Evolutionary conservation across 2,113 vertebrate species (phyloP), one percentile per base, ranked within the genome.

Genomic region (Muntiacus muntjak): DNA sequence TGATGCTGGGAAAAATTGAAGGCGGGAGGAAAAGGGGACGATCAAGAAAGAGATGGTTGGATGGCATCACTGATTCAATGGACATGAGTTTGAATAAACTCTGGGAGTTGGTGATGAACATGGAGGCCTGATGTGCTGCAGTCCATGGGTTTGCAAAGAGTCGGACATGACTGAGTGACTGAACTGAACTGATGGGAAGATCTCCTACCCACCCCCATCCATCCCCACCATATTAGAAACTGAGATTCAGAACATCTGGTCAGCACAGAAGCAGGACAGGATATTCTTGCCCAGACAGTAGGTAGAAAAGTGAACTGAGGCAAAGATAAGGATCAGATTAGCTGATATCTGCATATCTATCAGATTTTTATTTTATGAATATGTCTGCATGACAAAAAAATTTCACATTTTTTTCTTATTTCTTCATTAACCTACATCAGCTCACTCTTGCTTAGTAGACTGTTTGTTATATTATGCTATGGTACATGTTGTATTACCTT

Each of bases 341-440:
- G 43, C 79, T 90, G 52, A 84, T 6, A 60, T 8, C 5, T 57
- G 30, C 0, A 1, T 17, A 21, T 26, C 7, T 52, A n/a, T 40
- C 10, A 83, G 36, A 89, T 15, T 87, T 81, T 62, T 84, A 86
- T 52, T 33, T 82, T 89, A 62, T 33, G 87, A 28, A 58, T 71
- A 83, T 33, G 3, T 85, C 30, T 85, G 40, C 9, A 54, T 33
- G 45, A 50, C 26, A 45, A 50, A 81, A 60, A 19, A 23, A 0
- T 47, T 47, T 50, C 36, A 9, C 12, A 1, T 16, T 13, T 33
- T 83, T 52, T 1, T 50, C 2, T 54, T 47, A 30, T 87, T 67
- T 93, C 26, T 57, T 85, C 43, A 36, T 47, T 67, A 86, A 7
- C 50, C 7, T 2, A 0, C 19, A 30, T 76, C 5, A 23, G 28